Base-by-base conservation (phyloP, 2,888 invertebrate species). In the Zelleria hepariella region DNA sequence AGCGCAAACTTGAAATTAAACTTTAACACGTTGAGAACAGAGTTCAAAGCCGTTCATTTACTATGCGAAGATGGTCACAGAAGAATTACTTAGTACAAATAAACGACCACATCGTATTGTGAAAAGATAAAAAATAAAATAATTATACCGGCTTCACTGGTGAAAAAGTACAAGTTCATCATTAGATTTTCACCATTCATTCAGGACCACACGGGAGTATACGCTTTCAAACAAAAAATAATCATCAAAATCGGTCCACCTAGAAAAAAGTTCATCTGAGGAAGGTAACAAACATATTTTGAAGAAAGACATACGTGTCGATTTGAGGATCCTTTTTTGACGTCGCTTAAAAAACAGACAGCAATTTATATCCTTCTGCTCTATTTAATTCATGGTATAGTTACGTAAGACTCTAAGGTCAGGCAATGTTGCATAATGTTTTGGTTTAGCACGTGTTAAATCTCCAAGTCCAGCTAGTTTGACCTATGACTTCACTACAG, bases 381-480 rank as follows among this genome's bases (percentile, higher is more conserved):
- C 15, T 42, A 15, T 15, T 15, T 1, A 15, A 2, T 42, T 42
- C 4, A 42, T 42, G 10, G 0, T 42, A 52, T 68, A 68, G 71
- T 85, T 86, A 86, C 86, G 84, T 86, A 84, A 86, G 66, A 68
- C 71, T 81, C 74, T 86, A 86, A 86, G 85, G 86, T 86, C 85
- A 80, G 63, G 63, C 61, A 59, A 20, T 42, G 66, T 84, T 86
- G 85, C 85, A 83, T 86, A 85, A 85, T 74, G 64, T 57, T 42
- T n/a, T 10, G 24, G 21, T 23, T 42, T 15, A 42, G 8, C 51
- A 51, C 23, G 51, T 51, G 51, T 20, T 18, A 21, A 18, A 49
- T 49, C 49, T 15, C 18, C 7, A 1, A 18, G 18, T 3, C 51
- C 23, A 51, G 8, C 18, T 20, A 20, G 7, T 2, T 51, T 51